Base-by-base conservation (phyloP, 2,888 invertebrate genomes). In the Elegia similella region DNA sequence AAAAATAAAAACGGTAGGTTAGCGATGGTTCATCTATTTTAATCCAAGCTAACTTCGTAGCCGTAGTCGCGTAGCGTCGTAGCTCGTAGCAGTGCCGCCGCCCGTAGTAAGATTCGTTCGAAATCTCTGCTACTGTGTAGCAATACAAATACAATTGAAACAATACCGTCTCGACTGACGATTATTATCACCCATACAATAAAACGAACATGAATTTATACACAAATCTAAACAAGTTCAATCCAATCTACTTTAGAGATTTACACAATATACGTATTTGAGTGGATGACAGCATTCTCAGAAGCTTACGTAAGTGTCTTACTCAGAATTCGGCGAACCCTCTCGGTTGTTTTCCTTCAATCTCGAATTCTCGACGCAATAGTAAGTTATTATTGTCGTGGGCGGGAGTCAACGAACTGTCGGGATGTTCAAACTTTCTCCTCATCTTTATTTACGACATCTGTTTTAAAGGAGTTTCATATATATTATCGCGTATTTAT, bases 371-470 rank as follows among this genome's bases (percentile, higher is more conserved):
- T 67, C 64, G 59, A 56, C 69, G 72, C 69, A 74, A 71, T 60
- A 75, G 57, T 30, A 56, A 10, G 48, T 56, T 56, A 54, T 65
- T 63, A 68, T 58, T 64, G 59, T 62, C 58, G 62, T 67, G 64
- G 60, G 63, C 52, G 66, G 67, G 69, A 70, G 81, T 79, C 80
- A 64, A 69, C 64, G 80, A 81, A 78, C 77, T 69, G 60, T 32
- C 56, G 60, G 60, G 60, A 61, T 61, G 60, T 58, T 58, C 57
- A 46, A 70, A 64, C 60, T 62, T 62, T 59, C 54, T 43, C 53
- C 53, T 52, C 48, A 23, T 38, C 15, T 23, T 23, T 2, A 53
- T 5, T 42, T 56, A 42, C 42, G 44, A 48, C 42, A 48, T 42
- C 15, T 42, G n/a, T 5, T 32, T 30, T 8, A 16, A 17, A 10